phyloP scores from a whole-genome alignment of 1,140 invertebrate species.

The Chrysoperla carnea region DNA sequence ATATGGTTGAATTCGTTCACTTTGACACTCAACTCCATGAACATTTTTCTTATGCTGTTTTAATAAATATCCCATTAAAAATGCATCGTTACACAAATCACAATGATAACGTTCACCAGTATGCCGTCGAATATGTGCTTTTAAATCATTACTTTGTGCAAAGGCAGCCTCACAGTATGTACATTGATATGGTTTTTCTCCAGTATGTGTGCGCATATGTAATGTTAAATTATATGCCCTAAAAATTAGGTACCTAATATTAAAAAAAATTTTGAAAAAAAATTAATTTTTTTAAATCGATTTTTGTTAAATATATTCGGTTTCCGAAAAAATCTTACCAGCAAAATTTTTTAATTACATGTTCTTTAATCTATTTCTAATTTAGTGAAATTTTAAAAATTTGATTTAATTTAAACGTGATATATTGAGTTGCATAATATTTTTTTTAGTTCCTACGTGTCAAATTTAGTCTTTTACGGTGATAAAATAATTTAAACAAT shows the following conservation, averaged over 20 bases:
- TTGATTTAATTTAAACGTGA: no score
- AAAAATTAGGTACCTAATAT: conserved; percentile 11
- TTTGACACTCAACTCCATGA: conserved; percentile 23
- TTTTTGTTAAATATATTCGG: no score
- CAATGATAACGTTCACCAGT: conserved; percentile 35
- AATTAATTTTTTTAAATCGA: no score
- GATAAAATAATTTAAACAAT: no score
- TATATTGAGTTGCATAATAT: no score
- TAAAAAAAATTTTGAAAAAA: background rate
- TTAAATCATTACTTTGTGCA: conserved; percentile 39
- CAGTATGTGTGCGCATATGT: conserved; percentile 35
- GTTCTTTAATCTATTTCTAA: no score
- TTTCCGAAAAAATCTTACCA: no score
- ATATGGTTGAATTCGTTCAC: background rate
- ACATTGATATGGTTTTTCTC: conserved; percentile 37
- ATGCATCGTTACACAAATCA: conserved; percentile 32
- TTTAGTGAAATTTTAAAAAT: no score
- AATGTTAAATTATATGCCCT: conserved; percentile 33
- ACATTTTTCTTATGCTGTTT: conserved; percentile 31
- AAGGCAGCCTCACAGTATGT: conserved; percentile 36
- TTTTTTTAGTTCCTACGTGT: no score
- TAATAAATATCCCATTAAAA: conserved; percentile 33
- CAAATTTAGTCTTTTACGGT: no score
- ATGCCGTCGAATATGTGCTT: conserved; percentile 38
- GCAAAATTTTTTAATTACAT: no score